phyloP scores from a whole-genome alignment of 2,888 invertebrate genomes.

The Chamaedrilus cognettii region DNA sequence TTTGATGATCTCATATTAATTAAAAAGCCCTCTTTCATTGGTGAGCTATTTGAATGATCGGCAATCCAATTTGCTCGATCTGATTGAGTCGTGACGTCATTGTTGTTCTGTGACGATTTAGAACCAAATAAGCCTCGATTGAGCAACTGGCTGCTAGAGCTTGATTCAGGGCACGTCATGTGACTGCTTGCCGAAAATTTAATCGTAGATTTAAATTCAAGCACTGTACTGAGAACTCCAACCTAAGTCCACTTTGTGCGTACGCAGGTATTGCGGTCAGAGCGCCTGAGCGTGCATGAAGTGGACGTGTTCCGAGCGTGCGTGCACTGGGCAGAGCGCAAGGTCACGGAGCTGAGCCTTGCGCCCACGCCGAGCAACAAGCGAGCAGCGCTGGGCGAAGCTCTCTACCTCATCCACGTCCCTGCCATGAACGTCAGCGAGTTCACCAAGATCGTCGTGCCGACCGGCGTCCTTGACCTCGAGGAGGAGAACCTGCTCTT shows the following conservation, averaged over 20 bases:
- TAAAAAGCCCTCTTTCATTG: no score
- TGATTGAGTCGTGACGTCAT: no score
- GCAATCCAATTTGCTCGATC: no score
- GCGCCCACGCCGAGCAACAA: constrained; percentile 64
- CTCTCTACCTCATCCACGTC: constrained; percentile 70
- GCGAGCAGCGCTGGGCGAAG: constrained; percentile 64
- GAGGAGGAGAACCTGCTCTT: constrained; percentile 61
- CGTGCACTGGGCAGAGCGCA: constrained; percentile 67
- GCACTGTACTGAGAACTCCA: no score
- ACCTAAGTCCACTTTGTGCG: background rate
- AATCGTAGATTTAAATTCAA: no score
- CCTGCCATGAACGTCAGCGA: constrained; percentile 70
- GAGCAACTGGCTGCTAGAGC: no score
- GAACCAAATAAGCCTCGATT: no score
- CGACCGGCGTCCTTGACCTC: constrained; percentile 64
- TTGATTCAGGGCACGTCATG: no score
- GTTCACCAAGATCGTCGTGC: constrained; percentile 67
- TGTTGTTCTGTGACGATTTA: no score
- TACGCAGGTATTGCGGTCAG: constrained; percentile 12
- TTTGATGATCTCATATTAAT: no score
- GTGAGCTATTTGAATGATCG: no score
- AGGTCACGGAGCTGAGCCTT: constrained; percentile 64
- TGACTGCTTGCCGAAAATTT: no score
- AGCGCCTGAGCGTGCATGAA: constrained; percentile 20
- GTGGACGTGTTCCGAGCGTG: constrained; percentile 65